Conservation (phyloP, 2,113 vertebrate genomes). For the Gallinago paraguaiae region DNA sequence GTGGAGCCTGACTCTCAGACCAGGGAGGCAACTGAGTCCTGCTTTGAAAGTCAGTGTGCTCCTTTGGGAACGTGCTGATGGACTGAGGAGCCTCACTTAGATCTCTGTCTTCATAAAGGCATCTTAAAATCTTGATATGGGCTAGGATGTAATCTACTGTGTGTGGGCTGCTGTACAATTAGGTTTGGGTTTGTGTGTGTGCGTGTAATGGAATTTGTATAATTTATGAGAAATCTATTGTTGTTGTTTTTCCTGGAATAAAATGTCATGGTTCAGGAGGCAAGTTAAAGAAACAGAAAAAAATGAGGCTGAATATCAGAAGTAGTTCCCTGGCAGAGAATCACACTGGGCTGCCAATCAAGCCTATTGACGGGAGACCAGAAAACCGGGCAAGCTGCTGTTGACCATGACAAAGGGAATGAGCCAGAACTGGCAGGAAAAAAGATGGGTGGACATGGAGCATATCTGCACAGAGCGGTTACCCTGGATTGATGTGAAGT, state of each 20-base stretch:
- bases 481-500: neutral
- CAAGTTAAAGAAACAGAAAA: neutral
- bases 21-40: neutral
- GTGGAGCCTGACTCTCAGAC: neutral
- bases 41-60: neutral
- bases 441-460: neutral
- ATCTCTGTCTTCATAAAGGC: neutral
- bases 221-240: neutral
- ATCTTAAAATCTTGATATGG: neutral
- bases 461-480: neutral
- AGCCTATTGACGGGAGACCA: neutral
- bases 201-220: neutral
- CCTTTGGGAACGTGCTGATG: neutral
- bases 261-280: neutral
- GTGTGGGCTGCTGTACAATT: neutral
- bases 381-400: neutral
- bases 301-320: neutral
- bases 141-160: neutral
- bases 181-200: neutral
- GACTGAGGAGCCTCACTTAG: neutral
- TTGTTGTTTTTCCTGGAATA: neutral
- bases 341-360: neutral
- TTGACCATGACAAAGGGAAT: neutral
- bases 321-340: neutral
- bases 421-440: neutral